These are phyloP conservation scores for Pachyrhynchus sulphureomaculatus DNA, from an alignment of 1,140 invertebrate genomes.

Conservation along the genomic window DNA sequence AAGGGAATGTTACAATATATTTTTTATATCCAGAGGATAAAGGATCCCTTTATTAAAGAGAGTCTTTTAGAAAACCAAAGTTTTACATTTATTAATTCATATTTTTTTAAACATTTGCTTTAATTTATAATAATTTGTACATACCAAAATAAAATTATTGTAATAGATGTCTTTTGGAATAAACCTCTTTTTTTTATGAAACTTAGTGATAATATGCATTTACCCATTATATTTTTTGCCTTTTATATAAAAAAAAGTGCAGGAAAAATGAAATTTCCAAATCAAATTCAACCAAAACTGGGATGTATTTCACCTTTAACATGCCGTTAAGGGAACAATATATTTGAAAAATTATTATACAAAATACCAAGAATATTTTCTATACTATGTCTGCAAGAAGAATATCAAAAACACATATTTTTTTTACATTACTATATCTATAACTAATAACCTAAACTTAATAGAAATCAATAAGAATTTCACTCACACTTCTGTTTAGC, in stretches of 20 bases:
- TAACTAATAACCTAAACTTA: not conserved
- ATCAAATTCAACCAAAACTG: not conserved
- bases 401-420: constrained; percentile 10
- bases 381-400: constrained; percentile 10
- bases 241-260: not conserved
- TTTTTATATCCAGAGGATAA: constrained; percentile 86
- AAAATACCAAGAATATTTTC: constrained; percentile 36
- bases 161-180: too few relatives aligned
- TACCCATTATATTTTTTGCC: too few relatives aligned
- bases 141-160: too few relatives aligned
- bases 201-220: too few relatives aligned
- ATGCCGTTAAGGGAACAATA: not conserved
- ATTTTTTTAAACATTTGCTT: too few relatives aligned
- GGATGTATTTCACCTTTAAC: constrained; percentile 2
- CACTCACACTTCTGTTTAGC: not conserved
- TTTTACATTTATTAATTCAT: too few relatives aligned
- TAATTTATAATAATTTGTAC: too few relatives aligned
- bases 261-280: too few relatives aligned
- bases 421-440: not conserved
- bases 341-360: constrained; percentile 43
- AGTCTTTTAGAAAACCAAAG: too few relatives aligned
- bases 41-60: constrained; percentile 58
- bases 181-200: too few relatives aligned
- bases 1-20: constrained; percentile 77
- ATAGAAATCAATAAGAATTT: not conserved